These are phyloP conservation scores for Xanthia togata DNA, from an alignment of 2,888 invertebrate genomes.

Conservation along the genomic window DNA sequence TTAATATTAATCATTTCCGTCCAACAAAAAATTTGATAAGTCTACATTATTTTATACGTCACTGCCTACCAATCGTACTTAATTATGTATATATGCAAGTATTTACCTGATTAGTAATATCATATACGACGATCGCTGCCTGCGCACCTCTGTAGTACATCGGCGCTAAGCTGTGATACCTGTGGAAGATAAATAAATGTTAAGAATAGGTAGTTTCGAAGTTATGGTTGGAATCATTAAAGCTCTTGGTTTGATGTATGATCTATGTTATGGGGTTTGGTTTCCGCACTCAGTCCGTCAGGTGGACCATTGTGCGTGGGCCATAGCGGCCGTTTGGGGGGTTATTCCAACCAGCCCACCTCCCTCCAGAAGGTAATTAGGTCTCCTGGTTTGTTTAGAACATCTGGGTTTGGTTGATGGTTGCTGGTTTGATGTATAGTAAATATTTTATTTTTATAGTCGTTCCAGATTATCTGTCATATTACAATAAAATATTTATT, in stretches of 20 bases:
- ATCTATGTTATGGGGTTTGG: too few species aligned
- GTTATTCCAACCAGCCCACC: too few species aligned
- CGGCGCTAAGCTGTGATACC: conserved; percentile 99
- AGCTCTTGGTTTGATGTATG: not conserved
- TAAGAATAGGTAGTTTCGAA: not conserved
- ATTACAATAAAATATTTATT: too few species aligned
- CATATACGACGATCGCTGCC: conserved; percentile 99
- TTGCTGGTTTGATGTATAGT: not conserved
- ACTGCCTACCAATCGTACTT: not conserved
- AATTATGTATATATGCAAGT: not conserved
- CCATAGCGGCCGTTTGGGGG: too few species aligned
- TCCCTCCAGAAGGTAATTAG: too few species aligned
- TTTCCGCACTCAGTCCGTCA: too few species aligned
- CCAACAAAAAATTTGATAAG: conserved; percentile 9
- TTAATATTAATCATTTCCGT: not conserved
- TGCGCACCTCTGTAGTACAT: conserved; percentile 99
- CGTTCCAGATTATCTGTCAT: too few species aligned
- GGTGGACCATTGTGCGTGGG: too few species aligned
- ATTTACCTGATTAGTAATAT: conserved; percentile 98
- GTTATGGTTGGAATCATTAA: not conserved
- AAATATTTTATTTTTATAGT: too few species aligned
- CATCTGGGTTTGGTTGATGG: too few species aligned
- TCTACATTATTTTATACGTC: not conserved
- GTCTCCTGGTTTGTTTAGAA: too few species aligned
- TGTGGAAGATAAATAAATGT: conserved; percentile 71